Percentiles rank a stretch among this genome's conserved stretches.
Conservation (phyloP, 2,888 invertebrate genomes). For the Ophioninae sp. region DNA sequence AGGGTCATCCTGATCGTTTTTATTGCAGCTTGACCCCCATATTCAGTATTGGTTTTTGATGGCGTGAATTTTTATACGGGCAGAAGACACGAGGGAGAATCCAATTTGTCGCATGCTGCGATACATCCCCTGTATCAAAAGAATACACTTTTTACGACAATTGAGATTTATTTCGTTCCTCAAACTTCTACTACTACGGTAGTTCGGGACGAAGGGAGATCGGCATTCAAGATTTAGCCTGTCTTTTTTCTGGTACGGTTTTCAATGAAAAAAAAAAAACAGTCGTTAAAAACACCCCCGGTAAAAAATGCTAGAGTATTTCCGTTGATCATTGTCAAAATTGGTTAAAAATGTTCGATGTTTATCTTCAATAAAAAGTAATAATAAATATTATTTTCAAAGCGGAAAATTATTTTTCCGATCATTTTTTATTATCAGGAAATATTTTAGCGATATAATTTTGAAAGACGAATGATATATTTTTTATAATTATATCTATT, state of each 20-base stretch:
- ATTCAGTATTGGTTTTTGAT: slow-evolving; percentile 38
- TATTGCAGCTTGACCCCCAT: slow-evolving; percentile 23
- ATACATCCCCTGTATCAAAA: slow-evolving; percentile 14
- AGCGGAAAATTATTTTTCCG: not conserved
- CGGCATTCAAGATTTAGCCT: not conserved
- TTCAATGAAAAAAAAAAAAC: slow-evolving; percentile 8
- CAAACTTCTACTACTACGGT: not conserved
- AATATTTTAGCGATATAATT: too few species aligned
- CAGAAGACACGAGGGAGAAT: not conserved
- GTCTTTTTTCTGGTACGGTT: not conserved
- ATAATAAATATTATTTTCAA: not conserved
- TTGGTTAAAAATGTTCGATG: not conserved
- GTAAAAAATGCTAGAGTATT: not conserved
- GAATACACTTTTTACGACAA: slow-evolving; percentile 29
- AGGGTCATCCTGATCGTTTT: slow-evolving; percentile 15
- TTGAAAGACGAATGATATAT: too few species aligned
- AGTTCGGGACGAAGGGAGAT: not conserved
- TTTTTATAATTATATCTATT: too few species aligned
- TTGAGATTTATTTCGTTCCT: slow-evolving; percentile 40
- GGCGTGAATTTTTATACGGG: slow-evolving; percentile 49
- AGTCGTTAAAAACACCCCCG: not conserved
- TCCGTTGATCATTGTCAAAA: not conserved
- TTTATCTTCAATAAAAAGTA: not conserved
- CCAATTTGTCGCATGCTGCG: slow-evolving; percentile 10
- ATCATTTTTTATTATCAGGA: too few species aligned